Evolutionary conservation across 2,797 vertebrate species (phyloP), one percentile per base, ranked within the genome.

Genomic region (Poeciliopsis presidionis): DNA sequence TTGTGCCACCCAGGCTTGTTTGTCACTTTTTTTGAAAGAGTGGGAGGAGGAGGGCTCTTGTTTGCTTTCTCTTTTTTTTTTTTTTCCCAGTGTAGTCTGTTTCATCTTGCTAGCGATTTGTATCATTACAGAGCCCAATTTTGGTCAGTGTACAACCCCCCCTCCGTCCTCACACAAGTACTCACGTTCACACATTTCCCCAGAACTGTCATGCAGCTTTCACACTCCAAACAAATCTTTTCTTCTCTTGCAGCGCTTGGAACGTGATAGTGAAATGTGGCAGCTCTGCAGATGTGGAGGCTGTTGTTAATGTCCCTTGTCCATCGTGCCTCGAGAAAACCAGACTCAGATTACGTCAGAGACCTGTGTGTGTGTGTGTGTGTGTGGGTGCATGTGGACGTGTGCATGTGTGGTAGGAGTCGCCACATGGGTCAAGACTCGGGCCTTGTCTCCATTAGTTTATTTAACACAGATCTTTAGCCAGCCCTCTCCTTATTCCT

Each of bases 401-500:
- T 46, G 28, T 41, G 53, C 81, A 39, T 57, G 82, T n/a, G 55
- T 75, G 77, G 79, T 88, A 74, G 72, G 85, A 85, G 87, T 82
- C 61, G 82, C 73, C 87, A 87, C 77, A 73, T 81, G 73, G 93
- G 91, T 95, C 91, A 90, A 75, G 74, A 88, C 84, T 84, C 71
- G 41, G 91, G 87, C 89, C 93, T 89, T 80, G 90, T 94, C 86
- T 91, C 88, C 90, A 94, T 95, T 94, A 91, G 90, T 94, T 94
- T 92, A 91, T 92, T 90, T 93, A 89, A 94, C 91, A 92, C 69
- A 73, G 77, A 86, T 88, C 77, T 81, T 84, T 89, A 84, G 51
- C 61, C 28, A 55, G 70, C 86, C 87, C 88, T 88, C 78, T 87
- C 82, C 81, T 53, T 25, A 53, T 53, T 53, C 22, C 51, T 53